These are phyloP conservation scores for Aspidapion aeneum DNA, from an alignment of 2,888 invertebrate species.

Conservation along the genomic window DNA sequence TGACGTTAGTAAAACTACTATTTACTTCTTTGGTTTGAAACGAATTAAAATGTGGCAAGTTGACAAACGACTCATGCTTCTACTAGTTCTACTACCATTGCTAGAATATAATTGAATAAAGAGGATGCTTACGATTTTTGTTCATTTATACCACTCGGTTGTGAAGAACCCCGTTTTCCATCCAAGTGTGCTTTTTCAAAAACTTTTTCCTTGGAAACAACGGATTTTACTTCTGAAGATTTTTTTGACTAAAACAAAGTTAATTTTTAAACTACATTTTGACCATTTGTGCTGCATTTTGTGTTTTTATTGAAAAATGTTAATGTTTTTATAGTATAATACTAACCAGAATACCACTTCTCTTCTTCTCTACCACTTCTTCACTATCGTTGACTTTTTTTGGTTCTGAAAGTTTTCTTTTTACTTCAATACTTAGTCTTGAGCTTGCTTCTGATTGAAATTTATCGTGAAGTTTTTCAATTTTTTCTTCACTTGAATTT, in stretches of 20 bases:
- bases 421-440: not conserved
- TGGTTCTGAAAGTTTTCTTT: not conserved
- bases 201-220: not conserved
- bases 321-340: too few species aligned
- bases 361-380: not conserved
- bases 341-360: not conserved
- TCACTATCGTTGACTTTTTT: slow-evolving; percentile 4
- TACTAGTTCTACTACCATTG: too few species aligned
- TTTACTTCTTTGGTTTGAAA: too few species aligned
- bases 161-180: not conserved
- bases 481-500: slow-evolving; percentile 9
- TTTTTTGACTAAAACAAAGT: not conserved
- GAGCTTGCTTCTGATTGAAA: not conserved
- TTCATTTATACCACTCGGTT: not conserved
- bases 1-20: too few species aligned
- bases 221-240: not conserved
- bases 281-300: too few species aligned
- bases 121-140: not conserved
- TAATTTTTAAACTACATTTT: too few species aligned
- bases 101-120: too few species aligned
- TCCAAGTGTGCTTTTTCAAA: not conserved
- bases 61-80: too few species aligned
- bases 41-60: too few species aligned
- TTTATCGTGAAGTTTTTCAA: slow-evolving; percentile 9
- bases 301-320: too few species aligned